Base-by-base conservation (phyloP, 1,140 invertebrate species). In the Halyomorpha halys region DNA sequence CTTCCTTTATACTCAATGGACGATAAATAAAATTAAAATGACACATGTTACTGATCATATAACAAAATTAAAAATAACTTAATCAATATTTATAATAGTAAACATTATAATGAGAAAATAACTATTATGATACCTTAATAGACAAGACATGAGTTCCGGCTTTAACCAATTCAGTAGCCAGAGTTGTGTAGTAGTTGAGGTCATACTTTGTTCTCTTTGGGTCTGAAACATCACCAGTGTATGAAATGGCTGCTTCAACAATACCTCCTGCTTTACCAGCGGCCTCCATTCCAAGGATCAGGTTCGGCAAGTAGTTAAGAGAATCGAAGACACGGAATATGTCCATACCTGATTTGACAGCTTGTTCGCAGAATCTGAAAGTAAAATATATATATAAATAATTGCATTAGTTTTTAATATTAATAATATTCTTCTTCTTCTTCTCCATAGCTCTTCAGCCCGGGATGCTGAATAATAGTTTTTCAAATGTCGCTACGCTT, bases 291-390 rank as follows among this genome's bases (percentile, higher is more conserved):
- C 97, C 97, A 39, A 99, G 79, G 62, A 97, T 84, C 66, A 99
- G 78, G 75, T 99, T 99, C 0, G 97, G 97, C 14, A 99, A 73
- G 74, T 99, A 99, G 77, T 99, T 99, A 0, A 99, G 80, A 0
- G 95, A 98, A 75, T 99, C 97, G 77, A 99, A 99, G 0, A 99
- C 94, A 64, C 97, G 76, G 82, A 99, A 99, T 64, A 99, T 86
- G 73, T 99, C 97, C 94, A 99, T 99, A 68, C 97, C 97, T 73
- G 83, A 82, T 79, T 98, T 83, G 0, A 97, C 84, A 21, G 87
- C 82, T 61, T 85, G 67, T 3, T 89, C 83, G 77, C 83, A 82
- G 73, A 85, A 85, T 68, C 72, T 73, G 61, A 9, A 53, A 64
- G 34, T 39, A 15, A 60, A 15, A 54, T n/a, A n/a, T n/a, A n/a